These are phyloP conservation scores for Lamellibrachia columna DNA, from an alignment of 2,888 invertebrate genomes.

Conservation along the genomic window DNA sequence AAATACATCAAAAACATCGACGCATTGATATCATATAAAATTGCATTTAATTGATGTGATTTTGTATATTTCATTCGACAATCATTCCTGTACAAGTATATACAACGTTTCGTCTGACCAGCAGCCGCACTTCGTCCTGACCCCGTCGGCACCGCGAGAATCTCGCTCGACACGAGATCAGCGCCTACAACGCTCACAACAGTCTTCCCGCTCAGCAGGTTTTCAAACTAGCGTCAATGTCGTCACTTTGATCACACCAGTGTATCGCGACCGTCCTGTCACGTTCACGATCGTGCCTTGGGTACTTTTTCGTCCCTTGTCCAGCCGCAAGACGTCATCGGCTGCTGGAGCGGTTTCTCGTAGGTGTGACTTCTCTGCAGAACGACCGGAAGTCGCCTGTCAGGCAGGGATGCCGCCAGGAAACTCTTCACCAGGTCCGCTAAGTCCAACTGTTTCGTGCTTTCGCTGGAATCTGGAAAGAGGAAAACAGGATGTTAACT, in stretches of 20 bases:
- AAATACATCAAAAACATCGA: not conserved
- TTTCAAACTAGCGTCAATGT: not conserved
- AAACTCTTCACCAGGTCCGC: not conserved
- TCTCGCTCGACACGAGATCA: not conserved
- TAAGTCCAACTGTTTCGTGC: not conserved
- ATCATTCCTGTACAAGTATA: slow-evolving; percentile 9
- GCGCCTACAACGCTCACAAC: not conserved
- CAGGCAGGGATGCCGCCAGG: not conserved
- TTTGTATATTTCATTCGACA: not conserved
- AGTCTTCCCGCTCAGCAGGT: slow-evolving; percentile 4
- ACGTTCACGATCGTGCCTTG: not conserved
- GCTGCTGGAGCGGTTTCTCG: not conserved
- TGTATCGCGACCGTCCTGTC: not conserved
- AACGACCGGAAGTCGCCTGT: slow-evolving; percentile 9
- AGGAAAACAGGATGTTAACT: not conserved
- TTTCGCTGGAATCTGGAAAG: not conserved
- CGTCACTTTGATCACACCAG: not conserved
- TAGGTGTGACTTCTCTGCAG: not conserved
- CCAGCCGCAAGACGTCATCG: not conserved
- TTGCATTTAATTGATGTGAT: not conserved
- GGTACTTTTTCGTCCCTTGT: not conserved
- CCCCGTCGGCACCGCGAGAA: not conserved
- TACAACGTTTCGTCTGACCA: not conserved
- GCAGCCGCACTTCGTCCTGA: not conserved
- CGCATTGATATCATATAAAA: not conserved